Base-by-base conservation (phyloP, 2,113 vertebrate species). In the Coturnix japonica region DNA sequence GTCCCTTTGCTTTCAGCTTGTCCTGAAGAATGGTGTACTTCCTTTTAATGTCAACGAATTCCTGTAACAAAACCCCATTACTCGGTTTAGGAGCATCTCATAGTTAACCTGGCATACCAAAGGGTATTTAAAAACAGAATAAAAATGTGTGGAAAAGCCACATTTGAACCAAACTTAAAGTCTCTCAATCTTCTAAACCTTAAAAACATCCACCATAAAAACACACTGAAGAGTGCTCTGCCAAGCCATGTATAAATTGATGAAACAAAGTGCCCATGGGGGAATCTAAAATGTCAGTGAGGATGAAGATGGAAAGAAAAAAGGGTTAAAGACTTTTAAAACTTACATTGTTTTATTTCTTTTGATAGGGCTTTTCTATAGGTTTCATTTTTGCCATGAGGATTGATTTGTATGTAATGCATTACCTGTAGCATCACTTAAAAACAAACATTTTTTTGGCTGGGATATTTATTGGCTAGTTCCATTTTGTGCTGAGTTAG, bases 21-120 rank as follows among this genome's bases (percentile, higher is more conserved):
- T 93, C 83, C 75, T 98, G 98, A 72, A 99, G 93, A 72, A 93
- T 18, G 31, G 83, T 66, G 82, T 98, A 98, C 69, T 94, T 96
- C 39, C 93, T 96, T 90, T 93, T 95, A 35, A 98, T 69, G 1
- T 97, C 67, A n/a, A 85, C 59, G 77, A 98, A 91, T n/a, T 96
- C 97, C 98, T 99, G 91, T 84, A 96, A 96, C n/a, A 90, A 59
- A 88, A 89, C 28, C 7, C 7, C 3, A 1, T 91, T 41, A n/a
- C 28, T 67, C 61, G 37, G 56, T 76, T 87, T 70, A 73, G 77
- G 21, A 82, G 28, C 28, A 85, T 75, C 30, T 82, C 46, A 43
- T 54, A 81, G 67, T 54, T 76, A 70, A 73, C 65, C 22, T 91
- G 39, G 26, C 13, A 5, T 91, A 60, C 23, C 19, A 81, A 92